A percentile compares a stretch with the other conserved stretches of the same genome.
Conservation (phyloP, 2,113 vertebrate genomes). For the Polypterus bichir region DNA sequence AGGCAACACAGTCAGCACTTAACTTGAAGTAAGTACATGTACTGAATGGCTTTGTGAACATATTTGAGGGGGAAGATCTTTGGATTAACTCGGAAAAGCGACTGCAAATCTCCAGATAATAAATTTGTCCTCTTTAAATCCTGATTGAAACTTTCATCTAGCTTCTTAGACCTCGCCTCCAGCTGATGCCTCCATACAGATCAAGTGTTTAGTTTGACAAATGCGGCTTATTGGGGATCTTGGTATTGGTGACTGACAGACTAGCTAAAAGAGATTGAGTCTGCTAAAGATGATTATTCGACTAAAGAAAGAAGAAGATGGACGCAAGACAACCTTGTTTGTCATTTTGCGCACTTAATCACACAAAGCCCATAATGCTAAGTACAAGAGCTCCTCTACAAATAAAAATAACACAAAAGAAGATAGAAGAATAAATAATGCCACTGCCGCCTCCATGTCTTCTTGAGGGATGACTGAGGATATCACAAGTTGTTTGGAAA, state of each 20-base stretch:
- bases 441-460: constrained; percentile 11
- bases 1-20: constrained; percentile 26
- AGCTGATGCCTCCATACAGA: constrained; percentile 49
- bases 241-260: constrained; percentile 42
- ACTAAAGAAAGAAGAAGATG: constrained; percentile 66
- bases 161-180: constrained; percentile 44
- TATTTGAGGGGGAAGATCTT: constrained; percentile 41
- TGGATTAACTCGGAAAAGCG: constrained; percentile 44
- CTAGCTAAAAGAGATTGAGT: constrained; percentile 57
- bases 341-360: constrained; percentile 60
- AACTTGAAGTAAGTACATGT: constrained; percentile 33
- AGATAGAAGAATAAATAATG: constrained; percentile 41
- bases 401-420: constrained; percentile 57
- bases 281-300: constrained; percentile 69
- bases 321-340: constrained; percentile 51
- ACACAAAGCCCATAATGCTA: constrained; percentile 47
- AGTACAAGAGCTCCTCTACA: constrained; percentile 35
- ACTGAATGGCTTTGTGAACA: constrained; percentile 35
- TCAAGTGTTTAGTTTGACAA: constrained; percentile 71
- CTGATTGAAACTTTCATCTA: constrained; percentile 53
- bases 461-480: constrained; percentile 12
- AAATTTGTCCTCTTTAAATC: constrained; percentile 57
- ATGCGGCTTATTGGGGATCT: constrained; percentile 48
- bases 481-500: constrained; percentile 1
- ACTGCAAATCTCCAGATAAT: constrained; percentile 48